Percentiles rank a stretch among this genome's conserved stretches.
These are phyloP conservation scores for Eupsilia transversa DNA, from an alignment of 2,888 invertebrate species.

Conservation along the genomic window DNA sequence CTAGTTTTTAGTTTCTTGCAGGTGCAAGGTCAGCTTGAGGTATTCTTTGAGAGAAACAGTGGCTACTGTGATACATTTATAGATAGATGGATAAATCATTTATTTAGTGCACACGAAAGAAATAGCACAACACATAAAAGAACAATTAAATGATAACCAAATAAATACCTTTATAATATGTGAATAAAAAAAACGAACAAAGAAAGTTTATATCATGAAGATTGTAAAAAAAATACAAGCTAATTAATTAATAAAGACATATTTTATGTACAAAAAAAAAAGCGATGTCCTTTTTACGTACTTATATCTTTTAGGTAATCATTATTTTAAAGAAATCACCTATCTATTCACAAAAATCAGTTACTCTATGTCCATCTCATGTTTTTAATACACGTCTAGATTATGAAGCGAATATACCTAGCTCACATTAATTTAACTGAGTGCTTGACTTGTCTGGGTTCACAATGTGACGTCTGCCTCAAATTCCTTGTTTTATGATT, in stretches of 20 bases:
- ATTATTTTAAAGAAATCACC: background rate
- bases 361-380: constrained; percentile 66
- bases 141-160: no score
- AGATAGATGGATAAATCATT: no score
- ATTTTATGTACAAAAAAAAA: no score
- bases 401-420: constrained; percentile 69
- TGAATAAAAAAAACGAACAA: background rate
- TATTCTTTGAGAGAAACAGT: background rate
- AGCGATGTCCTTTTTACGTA: no score
- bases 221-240: no score
- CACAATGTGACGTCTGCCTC: constrained; percentile 62
- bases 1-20: background rate
- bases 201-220: background rate
- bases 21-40: background rate
- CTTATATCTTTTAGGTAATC: no score
- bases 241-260: no score
- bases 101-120: no score
- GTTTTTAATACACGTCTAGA: constrained; percentile 68
- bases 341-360: constrained; percentile 19
- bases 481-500: constrained; percentile 65
- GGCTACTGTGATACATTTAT: background rate
- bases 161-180: no score
- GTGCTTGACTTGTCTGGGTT: constrained; percentile 71
- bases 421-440: constrained; percentile 76
- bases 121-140: no score